Evolutionary conservation across 2,113 vertebrate species (phyloP).

Genomic region (Podarcis raffonei): DNA sequence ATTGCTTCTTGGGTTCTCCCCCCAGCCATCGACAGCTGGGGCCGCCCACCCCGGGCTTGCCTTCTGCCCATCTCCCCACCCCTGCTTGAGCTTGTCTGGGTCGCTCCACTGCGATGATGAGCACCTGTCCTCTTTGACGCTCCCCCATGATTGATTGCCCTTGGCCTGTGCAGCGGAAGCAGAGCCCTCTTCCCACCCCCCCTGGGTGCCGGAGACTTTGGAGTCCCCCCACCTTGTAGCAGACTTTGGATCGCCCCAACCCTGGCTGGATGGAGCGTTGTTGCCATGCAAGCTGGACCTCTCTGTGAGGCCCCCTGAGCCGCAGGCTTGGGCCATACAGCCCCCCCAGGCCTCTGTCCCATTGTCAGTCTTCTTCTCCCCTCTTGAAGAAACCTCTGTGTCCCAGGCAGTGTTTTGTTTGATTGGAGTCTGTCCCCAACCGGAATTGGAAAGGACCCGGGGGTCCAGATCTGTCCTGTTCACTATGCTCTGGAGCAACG

Average conservation of each 20-base stretch:
- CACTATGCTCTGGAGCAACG: constrained; percentile 77
- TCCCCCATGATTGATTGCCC: constrained; percentile 82
- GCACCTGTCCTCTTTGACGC: constrained; percentile 81
- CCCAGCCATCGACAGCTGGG: constrained; percentile 80
- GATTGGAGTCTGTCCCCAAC: constrained; percentile 97
- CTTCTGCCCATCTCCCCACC: constrained; percentile 80
- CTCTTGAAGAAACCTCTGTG: constrained; percentile 78
- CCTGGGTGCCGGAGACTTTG: constrained; percentile 85
- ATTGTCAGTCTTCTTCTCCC: constrained; percentile 86
- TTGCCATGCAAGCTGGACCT: constrained; percentile 78
- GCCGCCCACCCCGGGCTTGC: constrained; percentile 80
- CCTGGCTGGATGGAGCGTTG: constrained; percentile 79
- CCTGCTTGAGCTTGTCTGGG: constrained; percentile 87
- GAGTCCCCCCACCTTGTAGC: constrained; percentile 86
- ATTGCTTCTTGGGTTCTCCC: constrained; percentile 79
- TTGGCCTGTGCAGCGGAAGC: constrained; percentile 82
- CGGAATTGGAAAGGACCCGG: constrained; percentile 95
- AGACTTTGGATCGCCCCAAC: constrained; percentile 85
- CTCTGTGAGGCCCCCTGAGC: constrained; percentile 86
- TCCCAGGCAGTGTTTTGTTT: constrained; percentile 98
- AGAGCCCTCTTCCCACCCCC: constrained; percentile 81
- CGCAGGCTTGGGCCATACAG: constrained; percentile 84
- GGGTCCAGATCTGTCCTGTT: constrained; percentile 89
- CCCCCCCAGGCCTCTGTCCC: constrained; percentile 88
- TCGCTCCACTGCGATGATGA: constrained; percentile 82